Conservation (phyloP, 1,140 invertebrate species). For the Choristoneura fumiferana region DNA sequence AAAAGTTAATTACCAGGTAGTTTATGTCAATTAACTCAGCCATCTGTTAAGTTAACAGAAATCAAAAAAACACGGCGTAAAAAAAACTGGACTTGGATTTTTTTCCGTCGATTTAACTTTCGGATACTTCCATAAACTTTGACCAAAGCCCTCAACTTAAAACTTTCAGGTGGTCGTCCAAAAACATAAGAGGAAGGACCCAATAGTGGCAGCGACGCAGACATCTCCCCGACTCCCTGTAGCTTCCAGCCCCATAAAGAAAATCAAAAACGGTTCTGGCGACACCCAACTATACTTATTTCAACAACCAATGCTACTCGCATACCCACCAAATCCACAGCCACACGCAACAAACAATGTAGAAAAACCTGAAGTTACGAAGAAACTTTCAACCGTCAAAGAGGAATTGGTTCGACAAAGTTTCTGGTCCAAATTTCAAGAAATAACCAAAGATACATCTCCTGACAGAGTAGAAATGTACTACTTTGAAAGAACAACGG, state of each 20-base stretch:
- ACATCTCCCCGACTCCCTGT: conserved; percentile 1
- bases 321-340: too few species aligned
- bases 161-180: neutral
- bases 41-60: too few species aligned
- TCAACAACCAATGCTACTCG: neutral
- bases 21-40: too few species aligned
- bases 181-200: conserved; percentile 4
- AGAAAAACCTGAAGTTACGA: neutral
- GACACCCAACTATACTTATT: neutral
- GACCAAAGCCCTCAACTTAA: too few species aligned
- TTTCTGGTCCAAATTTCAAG: neutral
- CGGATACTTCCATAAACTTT: too few species aligned
- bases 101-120: too few species aligned
- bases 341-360: too few species aligned
- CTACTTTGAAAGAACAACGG: neutral
- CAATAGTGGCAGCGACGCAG: neutral
- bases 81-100: too few species aligned
- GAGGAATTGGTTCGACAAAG: neutral
- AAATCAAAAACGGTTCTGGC: neutral
- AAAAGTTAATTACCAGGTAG: too few species aligned
- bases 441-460: neutral
- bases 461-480: conserved; percentile 1
- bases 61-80: too few species aligned
- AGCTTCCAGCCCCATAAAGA: neutral
- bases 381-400: neutral